These are phyloP conservation scores for Eurytoma californica DNA, from an alignment of 2,888 invertebrate species.

Conservation along the genomic window DNA sequence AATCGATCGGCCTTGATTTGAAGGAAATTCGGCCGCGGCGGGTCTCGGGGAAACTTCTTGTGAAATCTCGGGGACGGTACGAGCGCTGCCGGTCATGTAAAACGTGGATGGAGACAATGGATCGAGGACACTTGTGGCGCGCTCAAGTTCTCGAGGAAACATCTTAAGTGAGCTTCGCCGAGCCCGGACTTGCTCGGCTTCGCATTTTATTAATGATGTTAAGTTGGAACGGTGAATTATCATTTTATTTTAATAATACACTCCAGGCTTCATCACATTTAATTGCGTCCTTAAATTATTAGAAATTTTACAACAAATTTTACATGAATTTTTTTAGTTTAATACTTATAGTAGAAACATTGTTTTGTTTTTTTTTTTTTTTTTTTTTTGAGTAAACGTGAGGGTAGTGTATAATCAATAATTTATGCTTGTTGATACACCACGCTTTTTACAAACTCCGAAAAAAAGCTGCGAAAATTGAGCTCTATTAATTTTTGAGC, in stretches of 20 bases:
- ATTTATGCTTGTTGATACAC: too few species aligned
- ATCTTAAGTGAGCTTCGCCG: background rate
- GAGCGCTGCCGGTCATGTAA: conserved; percentile 1
- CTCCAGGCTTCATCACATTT: background rate
- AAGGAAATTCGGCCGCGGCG: background rate
- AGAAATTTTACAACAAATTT: too few species aligned
- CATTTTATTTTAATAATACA: background rate
- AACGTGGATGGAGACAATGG: conserved; percentile 10
- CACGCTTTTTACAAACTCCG: too few species aligned
- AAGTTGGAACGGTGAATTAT: conserved; percentile 19
- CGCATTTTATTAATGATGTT: conserved; percentile 22
- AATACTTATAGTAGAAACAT: too few species aligned
- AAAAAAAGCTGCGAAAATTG: too few species aligned
- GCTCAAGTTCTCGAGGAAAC: background rate
- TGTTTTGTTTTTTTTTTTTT: too few species aligned
- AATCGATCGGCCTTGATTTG: conserved; percentile 34
- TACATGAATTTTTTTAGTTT: too few species aligned
- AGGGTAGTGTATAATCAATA: too few species aligned
- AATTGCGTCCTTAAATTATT: too few species aligned
- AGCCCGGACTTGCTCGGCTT: background rate
- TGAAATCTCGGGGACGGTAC: background rate
- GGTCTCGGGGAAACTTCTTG: conserved; percentile 11
- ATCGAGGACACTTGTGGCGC: background rate
- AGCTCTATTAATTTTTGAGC: too few species aligned
- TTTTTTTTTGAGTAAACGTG: too few species aligned